These are phyloP conservation scores for Onchidella celtica DNA, from an alignment of 2,888 invertebrate genomes.

Conservation along the genomic window DNA sequence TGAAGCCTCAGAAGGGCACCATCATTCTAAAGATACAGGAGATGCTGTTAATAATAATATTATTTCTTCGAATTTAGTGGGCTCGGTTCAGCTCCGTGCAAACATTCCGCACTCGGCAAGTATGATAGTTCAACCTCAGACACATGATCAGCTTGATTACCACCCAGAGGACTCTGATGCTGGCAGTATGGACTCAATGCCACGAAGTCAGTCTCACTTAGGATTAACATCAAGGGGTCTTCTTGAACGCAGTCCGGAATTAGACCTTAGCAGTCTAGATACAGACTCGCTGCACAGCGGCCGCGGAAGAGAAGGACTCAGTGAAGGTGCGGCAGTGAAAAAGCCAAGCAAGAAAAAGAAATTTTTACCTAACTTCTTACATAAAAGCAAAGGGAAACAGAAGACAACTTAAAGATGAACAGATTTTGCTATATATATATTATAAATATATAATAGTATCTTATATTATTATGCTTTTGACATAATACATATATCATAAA, in stretches of 20 bases:
- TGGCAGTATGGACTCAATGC: conserved; percentile 27
- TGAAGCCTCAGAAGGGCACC: not conserved
- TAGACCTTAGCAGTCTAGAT: conserved; percentile 38
- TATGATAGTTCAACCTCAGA: not conserved
- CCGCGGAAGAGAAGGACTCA: not conserved
- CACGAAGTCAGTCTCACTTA: conserved; percentile 24
- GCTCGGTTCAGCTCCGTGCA: not conserved
- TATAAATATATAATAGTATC: too few relatives aligned
- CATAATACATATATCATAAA: too few relatives aligned
- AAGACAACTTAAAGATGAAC: conserved; percentile 43
- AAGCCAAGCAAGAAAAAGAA: conserved; percentile 51
- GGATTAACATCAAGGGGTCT: not conserved
- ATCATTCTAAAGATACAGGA: conserved; percentile 4
- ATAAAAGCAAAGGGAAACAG: conserved; percentile 46
- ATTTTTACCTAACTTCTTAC: conserved; percentile 47
- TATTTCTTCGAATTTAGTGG: not conserved
- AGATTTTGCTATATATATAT: too few relatives aligned
- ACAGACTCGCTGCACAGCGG: conserved; percentile 36
- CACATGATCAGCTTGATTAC: not conserved
- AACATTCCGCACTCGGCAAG: conserved; percentile 19
- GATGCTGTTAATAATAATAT: conserved; percentile 32
- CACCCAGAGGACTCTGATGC: conserved; percentile 38
- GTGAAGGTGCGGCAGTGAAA: conserved; percentile 16
- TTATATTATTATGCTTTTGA: too few relatives aligned
- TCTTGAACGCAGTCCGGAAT: conserved; percentile 26